Conservation (phyloP, 2,888 invertebrate species). For the Pollenia amentaria region DNA sequence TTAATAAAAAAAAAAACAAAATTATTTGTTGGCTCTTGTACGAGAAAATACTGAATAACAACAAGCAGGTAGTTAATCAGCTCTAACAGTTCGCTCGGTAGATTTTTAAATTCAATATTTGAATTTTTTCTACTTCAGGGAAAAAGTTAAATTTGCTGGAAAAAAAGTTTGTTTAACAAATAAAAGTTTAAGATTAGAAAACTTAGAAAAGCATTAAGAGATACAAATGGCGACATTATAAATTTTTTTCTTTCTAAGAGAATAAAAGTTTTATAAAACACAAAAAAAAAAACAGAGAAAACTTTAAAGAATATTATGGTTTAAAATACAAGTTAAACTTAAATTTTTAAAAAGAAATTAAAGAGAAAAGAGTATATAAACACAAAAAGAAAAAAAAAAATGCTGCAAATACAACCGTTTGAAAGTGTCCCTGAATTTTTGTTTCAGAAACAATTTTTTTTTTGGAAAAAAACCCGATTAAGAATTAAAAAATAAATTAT, state of each 20-base stretch:
- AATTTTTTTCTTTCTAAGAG: background rate
- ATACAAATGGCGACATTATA: conserved; percentile 23
- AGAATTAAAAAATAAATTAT: background rate
- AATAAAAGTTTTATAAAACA: background rate
- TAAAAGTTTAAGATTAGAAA: conserved; percentile 5
- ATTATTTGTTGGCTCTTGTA: background rate
- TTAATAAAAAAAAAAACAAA: background rate
- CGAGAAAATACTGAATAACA: conserved; percentile 2
- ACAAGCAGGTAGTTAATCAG: background rate
- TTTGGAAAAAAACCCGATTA: too few species aligned
- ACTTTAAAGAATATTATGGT: too few species aligned
- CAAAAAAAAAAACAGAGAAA: too few species aligned
- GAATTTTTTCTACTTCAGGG: background rate
- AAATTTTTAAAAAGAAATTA: too few species aligned
- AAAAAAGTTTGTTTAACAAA: conserved; percentile 4
- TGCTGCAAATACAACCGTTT: background rate
- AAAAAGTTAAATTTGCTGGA: conserved; percentile 15
- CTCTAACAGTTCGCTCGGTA: background rate
- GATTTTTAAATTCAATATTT: background rate
- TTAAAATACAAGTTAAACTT: too few species aligned
- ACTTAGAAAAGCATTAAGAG: background rate
- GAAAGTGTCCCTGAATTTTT: conserved; percentile 10
- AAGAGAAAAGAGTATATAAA: too few species aligned
- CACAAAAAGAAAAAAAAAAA: background rate
- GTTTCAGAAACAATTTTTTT: background rate